Evolutionary conservation across 1,140 invertebrate species (phyloP), one percentile per base, ranked within the genome.

Genomic region (Bursaphelenchus mucronatus): DNA sequence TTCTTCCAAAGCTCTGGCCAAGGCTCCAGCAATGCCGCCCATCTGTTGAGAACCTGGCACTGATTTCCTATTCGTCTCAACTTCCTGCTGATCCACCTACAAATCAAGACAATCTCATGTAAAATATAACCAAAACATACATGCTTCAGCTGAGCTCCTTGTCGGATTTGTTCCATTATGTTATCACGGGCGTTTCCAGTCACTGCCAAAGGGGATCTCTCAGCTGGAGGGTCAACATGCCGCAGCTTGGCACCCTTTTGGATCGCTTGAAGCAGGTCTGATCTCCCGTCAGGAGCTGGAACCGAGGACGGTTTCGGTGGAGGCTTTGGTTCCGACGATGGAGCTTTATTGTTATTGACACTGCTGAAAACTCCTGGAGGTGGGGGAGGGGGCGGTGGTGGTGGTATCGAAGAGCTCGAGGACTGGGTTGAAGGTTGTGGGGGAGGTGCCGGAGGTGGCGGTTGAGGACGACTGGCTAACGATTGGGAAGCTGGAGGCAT

Each of bases 11-110:
- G 70, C 70, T 30, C 72, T 54, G 1, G 70, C 70, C 39, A 72
- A 70, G 6, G 70, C 70, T 15, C 70, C 70, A n/a, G 70, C 70
- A 30, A 72, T 73, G n/a, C 70, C 70, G 11, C 70, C 70, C 19
- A 74, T 49, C 19, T 72, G 71, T 50, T 56, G 45, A 13, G 69
- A 10, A 15, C 43, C 49, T 17, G 51, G 21, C n/a, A 21, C 7
- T 13, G 70, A 71, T 46, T 71, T 71, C 15, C 70, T 57, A 51
- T 73, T 72, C 46, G 57, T 21, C 44, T 50, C 55, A n/a, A 53
- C 47, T 39, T 75, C 70, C 7, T 44, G 5, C 62, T 47, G 39
- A 45, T 71, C 69, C 11, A 71, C 66, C 69, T 71, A 30, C 49
- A 74, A 21, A 21, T 56, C 15, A 13, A 52, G 55, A 43, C n/a